phyloP scores from a whole-genome alignment of 2,797 vertebrate genomes.

The Microctenopoma steveboyesi region DNA sequence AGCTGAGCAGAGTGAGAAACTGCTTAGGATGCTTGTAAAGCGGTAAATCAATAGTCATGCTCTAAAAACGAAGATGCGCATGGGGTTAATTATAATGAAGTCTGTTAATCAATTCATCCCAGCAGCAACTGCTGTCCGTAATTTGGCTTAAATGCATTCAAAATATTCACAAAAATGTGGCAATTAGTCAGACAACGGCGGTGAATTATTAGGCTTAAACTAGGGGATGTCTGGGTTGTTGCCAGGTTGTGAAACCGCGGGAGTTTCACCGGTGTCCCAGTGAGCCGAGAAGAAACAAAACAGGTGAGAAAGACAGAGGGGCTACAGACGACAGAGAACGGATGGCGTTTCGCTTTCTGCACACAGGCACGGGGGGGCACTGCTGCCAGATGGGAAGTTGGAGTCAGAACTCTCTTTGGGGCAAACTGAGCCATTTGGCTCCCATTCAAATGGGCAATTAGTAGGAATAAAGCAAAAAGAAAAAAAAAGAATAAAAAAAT shows the following conservation, averaged over 20 bases:
- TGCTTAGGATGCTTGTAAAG: conserved; percentile 23
- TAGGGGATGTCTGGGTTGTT: conserved; percentile 27
- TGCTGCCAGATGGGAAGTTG: conserved; percentile 70
- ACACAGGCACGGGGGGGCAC: conserved; percentile 32
- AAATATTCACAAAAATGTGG: conserved; percentile 41
- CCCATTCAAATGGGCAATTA: conserved; percentile 65
- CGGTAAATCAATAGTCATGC: conserved; percentile 55
- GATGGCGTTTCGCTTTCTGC: conserved; percentile 45
- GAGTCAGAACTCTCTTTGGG: conserved; percentile 61
- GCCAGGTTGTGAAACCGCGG: conserved; percentile 43
- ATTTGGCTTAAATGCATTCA: conserved; percentile 62
- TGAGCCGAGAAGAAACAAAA: conserved; percentile 30
- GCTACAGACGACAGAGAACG: conserved; percentile 1
- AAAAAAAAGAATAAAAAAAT: conserved; percentile 3
- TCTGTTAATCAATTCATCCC: conserved; percentile 64
- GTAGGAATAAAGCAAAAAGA: background rate
- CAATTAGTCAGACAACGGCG: conserved; percentile 49
- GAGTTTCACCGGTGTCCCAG: conserved; percentile 16
- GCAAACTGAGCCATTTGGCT: conserved; percentile 64
- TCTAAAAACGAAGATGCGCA: conserved; percentile 59
- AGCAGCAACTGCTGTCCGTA: conserved; percentile 50
- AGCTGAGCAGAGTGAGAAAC: conserved; percentile 25
- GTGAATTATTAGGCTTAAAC: conserved; percentile 54
- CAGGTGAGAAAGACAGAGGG: conserved; percentile 31
- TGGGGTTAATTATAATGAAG: conserved; percentile 69